phyloP scores from a whole-genome alignment of 2,888 invertebrate species.

The Peribatodes rhomboidaria region DNA sequence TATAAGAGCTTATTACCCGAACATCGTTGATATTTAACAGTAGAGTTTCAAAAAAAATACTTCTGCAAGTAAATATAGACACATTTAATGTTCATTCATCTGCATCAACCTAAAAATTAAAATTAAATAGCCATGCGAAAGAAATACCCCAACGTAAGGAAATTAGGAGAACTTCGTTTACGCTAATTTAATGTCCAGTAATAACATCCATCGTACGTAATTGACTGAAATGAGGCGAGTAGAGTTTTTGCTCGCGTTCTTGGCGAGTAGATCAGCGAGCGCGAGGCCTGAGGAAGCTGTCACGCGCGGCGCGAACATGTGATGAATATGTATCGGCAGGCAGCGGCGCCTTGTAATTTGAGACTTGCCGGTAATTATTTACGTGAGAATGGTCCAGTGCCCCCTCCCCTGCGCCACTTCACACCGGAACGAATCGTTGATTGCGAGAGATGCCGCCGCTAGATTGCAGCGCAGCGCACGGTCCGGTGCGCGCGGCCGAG shows the following conservation, averaged over 20 bases:
- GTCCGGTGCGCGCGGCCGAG: constrained; percentile 46
- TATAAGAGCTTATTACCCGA: no score
- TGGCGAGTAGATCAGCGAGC: constrained; percentile 19
- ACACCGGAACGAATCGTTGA: constrained; percentile 83
- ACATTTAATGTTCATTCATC: no score
- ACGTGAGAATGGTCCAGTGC: constrained; percentile 80
- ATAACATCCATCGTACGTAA: constrained; percentile 45
- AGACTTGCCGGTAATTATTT: constrained; percentile 85
- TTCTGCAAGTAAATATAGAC: not conserved
- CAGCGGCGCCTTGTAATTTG: constrained; percentile 85
- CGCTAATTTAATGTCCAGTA: constrained; percentile 40
- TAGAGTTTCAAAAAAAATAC: not conserved
- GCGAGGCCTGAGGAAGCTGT: constrained; percentile 79
- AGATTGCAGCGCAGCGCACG: constrained; percentile 76
- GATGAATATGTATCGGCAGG: constrained; percentile 84
- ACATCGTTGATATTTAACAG: not conserved
- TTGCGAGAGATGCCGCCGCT: constrained; percentile 81
- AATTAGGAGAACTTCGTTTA: constrained; percentile 34
- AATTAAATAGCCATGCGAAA: not conserved
- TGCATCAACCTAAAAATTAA: not conserved
- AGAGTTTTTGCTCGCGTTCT: constrained; percentile 47
- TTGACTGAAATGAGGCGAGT: constrained; percentile 53
- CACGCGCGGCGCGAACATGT: constrained; percentile 82
- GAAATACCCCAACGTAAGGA: constrained; percentile 12
- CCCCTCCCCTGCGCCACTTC: constrained; percentile 53